These are phyloP conservation scores for Malurus melanocephalus DNA, from an alignment of 2,113 vertebrate genomes.

Conservation along the genomic window DNA sequence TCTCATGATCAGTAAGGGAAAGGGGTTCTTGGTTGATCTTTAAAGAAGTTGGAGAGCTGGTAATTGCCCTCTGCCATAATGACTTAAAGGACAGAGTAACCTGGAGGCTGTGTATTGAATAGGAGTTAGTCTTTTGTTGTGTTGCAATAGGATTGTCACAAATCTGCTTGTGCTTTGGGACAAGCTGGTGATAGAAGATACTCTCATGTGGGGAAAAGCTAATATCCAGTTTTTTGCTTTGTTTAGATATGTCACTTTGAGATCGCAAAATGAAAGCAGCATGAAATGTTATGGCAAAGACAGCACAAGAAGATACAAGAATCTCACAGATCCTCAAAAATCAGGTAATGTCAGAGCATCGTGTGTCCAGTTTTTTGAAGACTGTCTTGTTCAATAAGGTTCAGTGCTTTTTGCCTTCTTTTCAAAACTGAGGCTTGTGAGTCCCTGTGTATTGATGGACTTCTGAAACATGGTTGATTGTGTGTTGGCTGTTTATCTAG, in stretches of 20 bases:
- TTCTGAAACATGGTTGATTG: not conserved
- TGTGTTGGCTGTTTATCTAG: not conserved
- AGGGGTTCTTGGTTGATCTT: not conserved
- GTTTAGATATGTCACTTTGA: slow-evolving; percentile 27
- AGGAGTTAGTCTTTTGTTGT: not conserved
- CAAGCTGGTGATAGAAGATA: not conserved
- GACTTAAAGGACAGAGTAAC: not conserved
- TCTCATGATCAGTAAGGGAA: not conserved
- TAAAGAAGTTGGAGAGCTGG: not conserved
- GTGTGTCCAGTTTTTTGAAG: not conserved
- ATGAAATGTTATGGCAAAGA: slow-evolving; percentile 35
- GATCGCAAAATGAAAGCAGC: slow-evolving; percentile 38
- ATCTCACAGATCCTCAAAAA: slow-evolving; percentile 6
- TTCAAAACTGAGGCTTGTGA: not conserved
- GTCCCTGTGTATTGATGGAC: not conserved
- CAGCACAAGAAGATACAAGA: slow-evolving; percentile 18
- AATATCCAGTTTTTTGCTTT: slow-evolving; percentile 10
- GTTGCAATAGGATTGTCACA: not conserved
- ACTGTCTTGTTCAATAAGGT: not conserved
- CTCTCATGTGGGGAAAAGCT: not conserved
- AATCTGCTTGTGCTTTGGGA: not conserved
- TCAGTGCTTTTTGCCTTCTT: not conserved
- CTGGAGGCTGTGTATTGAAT: not conserved
- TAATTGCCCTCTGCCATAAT: not conserved
- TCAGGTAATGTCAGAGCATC: not conserved